These are phyloP conservation scores for Cybosia mesomella DNA, from an alignment of 2,888 invertebrate genomes.

Conservation along the genomic window DNA sequence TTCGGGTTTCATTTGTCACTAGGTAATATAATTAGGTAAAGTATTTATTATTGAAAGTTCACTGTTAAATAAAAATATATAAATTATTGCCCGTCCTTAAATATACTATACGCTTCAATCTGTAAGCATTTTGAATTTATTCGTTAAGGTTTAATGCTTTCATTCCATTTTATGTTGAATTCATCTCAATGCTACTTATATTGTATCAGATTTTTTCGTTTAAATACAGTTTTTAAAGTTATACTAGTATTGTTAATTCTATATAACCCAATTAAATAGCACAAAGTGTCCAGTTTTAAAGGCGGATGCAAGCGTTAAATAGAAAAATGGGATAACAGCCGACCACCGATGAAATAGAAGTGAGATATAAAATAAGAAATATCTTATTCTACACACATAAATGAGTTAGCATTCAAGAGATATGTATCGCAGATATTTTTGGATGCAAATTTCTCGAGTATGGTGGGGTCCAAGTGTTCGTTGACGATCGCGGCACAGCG, in stretches of 20 bases:
- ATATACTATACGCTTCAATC: neutral
- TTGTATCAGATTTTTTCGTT: neutral
- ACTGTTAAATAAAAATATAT: neutral
- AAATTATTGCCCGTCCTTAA: slow-evolving; percentile 1
- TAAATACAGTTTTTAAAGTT: slow-evolving; percentile 4
- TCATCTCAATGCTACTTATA: neutral
- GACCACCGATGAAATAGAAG: no score
- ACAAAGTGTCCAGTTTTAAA: no score
- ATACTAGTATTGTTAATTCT: neutral
- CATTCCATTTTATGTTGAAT: neutral
- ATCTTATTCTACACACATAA: slow-evolving; percentile 16
- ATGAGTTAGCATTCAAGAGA: slow-evolving; percentile 26
- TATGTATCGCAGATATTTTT: slow-evolving; percentile 54
- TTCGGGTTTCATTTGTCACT: no score
- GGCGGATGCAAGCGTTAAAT: no score
- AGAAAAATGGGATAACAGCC: no score
- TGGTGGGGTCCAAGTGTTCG: slow-evolving; percentile 51
- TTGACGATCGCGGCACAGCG: slow-evolving; percentile 61
- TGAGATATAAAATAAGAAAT: no score
- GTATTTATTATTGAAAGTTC: no score
- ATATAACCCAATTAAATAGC: no score
- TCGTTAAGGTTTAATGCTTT: neutral
- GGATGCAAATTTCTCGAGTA: slow-evolving; percentile 46
- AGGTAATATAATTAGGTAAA: no score
- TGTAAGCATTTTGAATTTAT: slow-evolving; percentile 1